phyloP scores from a whole-genome alignment of 2,888 invertebrate genomes.

The Diaperis boleti region DNA sequence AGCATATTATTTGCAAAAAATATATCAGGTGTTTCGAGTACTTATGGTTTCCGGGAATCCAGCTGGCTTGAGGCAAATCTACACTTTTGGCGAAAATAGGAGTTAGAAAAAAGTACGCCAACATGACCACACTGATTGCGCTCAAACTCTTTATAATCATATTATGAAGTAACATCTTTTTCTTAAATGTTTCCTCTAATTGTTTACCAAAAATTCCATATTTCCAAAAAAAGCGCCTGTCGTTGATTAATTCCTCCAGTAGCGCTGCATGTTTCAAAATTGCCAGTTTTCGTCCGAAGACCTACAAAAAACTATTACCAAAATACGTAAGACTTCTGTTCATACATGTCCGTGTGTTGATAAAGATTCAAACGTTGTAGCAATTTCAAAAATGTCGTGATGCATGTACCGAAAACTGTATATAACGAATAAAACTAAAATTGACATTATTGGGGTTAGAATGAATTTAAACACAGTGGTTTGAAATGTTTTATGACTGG shows the following conservation, averaged over 20 bases:
- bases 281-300: slow-evolving; percentile 6
- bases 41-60: background rate
- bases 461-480: background rate
- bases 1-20: background rate
- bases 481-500: background rate
- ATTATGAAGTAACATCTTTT: background rate
- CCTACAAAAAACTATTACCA: background rate
- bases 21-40: background rate
- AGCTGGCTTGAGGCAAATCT: slow-evolving; percentile 10
- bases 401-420: slow-evolving; percentile 4
- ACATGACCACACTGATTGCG: slow-evolving; percentile 5
- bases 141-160: slow-evolving; percentile 13
- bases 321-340: background rate
- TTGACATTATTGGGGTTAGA: background rate
- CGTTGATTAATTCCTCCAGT: slow-evolving; percentile 5
- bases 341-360: slow-evolving; percentile 11
- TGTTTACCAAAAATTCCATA: background rate
- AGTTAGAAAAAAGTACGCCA: slow-evolving; percentile 7
- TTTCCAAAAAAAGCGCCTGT: background rate
- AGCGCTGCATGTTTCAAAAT: background rate
- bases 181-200: background rate
- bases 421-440: background rate
- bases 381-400: slow-evolving; percentile 13
- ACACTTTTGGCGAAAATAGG: slow-evolving; percentile 1
- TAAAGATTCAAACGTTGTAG: background rate